Conservation (phyloP, 2,888 invertebrate genomes). For the Pristionchus japonicus region DNA sequence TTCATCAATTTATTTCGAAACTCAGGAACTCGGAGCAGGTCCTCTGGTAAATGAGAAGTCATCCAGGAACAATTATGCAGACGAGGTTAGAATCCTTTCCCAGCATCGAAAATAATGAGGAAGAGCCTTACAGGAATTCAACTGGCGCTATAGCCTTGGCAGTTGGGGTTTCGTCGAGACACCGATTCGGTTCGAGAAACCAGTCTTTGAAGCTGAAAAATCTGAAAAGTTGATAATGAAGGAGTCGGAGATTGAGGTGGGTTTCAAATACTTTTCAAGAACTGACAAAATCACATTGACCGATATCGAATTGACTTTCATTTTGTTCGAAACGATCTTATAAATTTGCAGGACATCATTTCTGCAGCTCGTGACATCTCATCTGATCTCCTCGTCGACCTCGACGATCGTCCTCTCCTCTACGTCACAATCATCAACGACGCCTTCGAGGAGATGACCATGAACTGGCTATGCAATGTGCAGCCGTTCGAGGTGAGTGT, state of each 20-base stretch:
- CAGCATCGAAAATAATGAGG: background rate
- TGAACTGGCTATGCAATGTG: slow-evolving; percentile 72
- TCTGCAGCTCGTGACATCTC: background rate
- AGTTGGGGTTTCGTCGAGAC: background rate
- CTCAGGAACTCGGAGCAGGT: background rate
- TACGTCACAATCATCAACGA: slow-evolving; percentile 58
- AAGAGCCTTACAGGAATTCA: background rate
- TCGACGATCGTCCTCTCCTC: background rate
- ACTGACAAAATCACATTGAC: background rate
- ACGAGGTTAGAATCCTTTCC: background rate
- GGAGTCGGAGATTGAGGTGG: background rate
- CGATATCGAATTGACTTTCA: background rate
- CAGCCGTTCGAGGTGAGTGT: slow-evolving; percentile 57
- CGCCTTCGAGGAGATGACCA: slow-evolving; percentile 67
- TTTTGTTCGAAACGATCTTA: background rate
- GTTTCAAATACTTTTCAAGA: background rate
- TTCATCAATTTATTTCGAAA: too few species aligned
- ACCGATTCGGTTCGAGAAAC: background rate
- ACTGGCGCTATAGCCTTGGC: background rate
- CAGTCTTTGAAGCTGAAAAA: background rate
- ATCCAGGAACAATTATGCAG: background rate
- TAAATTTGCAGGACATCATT: background rate
- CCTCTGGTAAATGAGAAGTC: background rate
- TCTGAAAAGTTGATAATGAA: background rate
- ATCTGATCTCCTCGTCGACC: background rate